phyloP scores from a whole-genome alignment of 2,113 vertebrate genomes.

The Sinocyclocheilus rhinocerous region DNA sequence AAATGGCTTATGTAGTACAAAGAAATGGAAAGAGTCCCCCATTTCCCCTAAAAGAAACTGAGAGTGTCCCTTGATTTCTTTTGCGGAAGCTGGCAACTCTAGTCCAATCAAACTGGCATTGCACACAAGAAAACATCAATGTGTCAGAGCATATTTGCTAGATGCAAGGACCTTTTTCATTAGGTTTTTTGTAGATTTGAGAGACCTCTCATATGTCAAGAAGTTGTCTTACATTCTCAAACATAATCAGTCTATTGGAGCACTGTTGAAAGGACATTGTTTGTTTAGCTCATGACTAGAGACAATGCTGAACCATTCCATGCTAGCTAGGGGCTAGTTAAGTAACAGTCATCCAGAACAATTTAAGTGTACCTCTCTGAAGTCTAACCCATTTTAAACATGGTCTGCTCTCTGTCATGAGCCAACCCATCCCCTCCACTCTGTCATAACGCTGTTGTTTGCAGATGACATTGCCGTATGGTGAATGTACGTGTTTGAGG shows the following conservation, averaged over 20 bases:
- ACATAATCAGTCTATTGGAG: not conserved
- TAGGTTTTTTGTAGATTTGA: not conserved
- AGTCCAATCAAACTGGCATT: not conserved
- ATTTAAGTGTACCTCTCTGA: constrained; percentile 53
- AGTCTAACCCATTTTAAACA: constrained; percentile 33
- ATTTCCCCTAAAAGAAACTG: not conserved
- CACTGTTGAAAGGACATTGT: constrained; percentile 10
- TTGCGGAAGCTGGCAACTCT: not conserved
- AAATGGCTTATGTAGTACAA: not conserved
- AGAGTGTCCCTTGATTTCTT: not conserved
- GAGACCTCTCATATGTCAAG: not conserved
- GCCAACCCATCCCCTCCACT: constrained; percentile 57
- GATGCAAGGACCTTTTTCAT: not conserved
- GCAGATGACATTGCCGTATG: constrained; percentile 64
- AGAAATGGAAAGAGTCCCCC: not conserved
- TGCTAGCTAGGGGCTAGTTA: constrained; percentile 27
- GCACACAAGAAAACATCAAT: not conserved
- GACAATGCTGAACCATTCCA: not conserved
- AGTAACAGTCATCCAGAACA: constrained; percentile 60
- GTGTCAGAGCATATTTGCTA: not conserved
- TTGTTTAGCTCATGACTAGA: constrained; percentile 15
- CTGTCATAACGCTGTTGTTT: constrained; percentile 68
- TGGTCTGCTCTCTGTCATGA: constrained; percentile 70
- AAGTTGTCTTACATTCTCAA: constrained; percentile 4
- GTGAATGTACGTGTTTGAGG: constrained; percentile 60